Percentiles rank a stretch among this genome's conserved stretches.
Conservation (phyloP, 2,797 vertebrate genomes). For the Onychomys torridus region DNA sequence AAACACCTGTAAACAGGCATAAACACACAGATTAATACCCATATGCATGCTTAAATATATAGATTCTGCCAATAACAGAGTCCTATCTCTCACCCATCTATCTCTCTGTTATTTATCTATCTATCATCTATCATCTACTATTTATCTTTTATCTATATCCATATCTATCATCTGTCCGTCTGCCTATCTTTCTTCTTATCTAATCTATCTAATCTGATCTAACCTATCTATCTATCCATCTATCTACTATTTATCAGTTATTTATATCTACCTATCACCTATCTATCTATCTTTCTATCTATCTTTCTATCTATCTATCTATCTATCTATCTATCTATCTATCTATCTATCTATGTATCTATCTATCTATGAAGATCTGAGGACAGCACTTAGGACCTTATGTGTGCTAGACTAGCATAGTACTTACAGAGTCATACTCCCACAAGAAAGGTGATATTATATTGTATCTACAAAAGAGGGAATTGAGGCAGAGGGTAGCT, state of each 20-base stretch:
- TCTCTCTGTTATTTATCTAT: not conserved
- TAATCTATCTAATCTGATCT: too few species aligned
- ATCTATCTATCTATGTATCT: not conserved
- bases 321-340: too few species aligned
- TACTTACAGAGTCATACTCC: not conserved
- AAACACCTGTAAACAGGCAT: constrained; percentile 20
- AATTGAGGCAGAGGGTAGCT: not conserved
- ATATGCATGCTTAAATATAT: not conserved
- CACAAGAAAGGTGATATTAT: not conserved
- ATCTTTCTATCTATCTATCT: not conserved
- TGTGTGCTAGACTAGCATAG: not conserved
- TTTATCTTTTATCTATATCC: not conserved
- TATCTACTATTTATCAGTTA: not conserved
- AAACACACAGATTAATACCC: not conserved
- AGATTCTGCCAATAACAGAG: not conserved
- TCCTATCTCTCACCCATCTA: not conserved
- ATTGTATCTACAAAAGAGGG: not conserved
- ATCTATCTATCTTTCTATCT: not conserved
- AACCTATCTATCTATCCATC: too few species aligned
- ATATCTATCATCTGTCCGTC: not conserved
- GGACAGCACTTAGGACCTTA: not conserved
- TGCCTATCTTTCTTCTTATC: too few species aligned
- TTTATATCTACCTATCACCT: not conserved
- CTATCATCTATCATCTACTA: not conserved
- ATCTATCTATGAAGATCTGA: not conserved